Conservation (phyloP, 1,140 invertebrate species). For the Tetramorium parvispinum region DNA sequence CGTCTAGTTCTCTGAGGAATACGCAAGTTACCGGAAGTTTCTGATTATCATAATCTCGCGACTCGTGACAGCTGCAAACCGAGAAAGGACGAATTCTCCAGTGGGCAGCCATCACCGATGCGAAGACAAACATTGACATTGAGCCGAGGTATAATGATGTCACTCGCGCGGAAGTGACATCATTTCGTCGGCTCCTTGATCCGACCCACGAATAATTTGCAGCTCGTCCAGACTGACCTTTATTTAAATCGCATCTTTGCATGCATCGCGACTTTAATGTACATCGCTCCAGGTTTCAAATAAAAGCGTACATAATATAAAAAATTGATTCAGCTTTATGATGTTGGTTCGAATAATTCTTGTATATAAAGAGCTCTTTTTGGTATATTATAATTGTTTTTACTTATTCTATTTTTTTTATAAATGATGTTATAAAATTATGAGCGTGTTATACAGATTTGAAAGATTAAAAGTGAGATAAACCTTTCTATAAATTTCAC, state of each 20-base stretch:
- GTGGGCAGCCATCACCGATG: conserved; percentile 43
- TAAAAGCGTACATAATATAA: not conserved
- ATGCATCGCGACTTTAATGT: not conserved
- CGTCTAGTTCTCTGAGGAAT: not conserved
- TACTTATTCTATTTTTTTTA: not conserved
- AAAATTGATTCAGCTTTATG: not conserved
- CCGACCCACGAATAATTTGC: conserved; percentile 69
- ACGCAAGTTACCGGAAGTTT: conserved; percentile 22
- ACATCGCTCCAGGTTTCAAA: not conserved
- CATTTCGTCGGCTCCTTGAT: conserved; percentile 58
- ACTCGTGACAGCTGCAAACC: conserved; percentile 41
- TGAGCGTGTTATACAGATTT: not conserved
- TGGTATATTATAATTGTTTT: not conserved
- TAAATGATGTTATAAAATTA: not conserved
- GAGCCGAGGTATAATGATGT: conserved; percentile 70
- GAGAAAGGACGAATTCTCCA: conserved; percentile 55
- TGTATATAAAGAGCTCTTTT: not conserved
- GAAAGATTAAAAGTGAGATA: not conserved
- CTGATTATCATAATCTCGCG: conserved; percentile 47
- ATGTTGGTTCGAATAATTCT: not conserved
- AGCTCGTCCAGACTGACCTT: conserved; percentile 59
- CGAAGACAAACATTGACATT: conserved; percentile 64
- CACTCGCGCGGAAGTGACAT: conserved; percentile 74
- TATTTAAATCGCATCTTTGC: conserved; percentile 48
- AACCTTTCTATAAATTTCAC: not conserved